These are phyloP conservation scores for Sphenopsis melanotis DNA, from an alignment of 2,797 vertebrate species.

Conservation along the genomic window DNA sequence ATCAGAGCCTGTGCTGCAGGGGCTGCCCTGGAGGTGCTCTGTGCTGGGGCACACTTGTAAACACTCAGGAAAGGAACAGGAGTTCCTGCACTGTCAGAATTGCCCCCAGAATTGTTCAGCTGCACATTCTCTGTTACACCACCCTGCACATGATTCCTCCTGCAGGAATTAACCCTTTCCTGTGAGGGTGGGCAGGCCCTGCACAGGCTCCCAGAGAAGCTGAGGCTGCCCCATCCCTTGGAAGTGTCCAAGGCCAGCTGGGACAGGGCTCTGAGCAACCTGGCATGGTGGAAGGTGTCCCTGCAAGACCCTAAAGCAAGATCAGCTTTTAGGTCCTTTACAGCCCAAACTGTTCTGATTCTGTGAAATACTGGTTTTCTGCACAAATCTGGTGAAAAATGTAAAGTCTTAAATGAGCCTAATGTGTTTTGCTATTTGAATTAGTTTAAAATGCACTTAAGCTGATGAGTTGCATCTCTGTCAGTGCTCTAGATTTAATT, in stretches of 20 bases:
- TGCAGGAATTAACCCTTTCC: not conserved
- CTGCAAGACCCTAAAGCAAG: not conserved
- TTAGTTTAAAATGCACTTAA: not conserved
- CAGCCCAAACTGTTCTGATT: not conserved
- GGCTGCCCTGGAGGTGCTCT: not conserved
- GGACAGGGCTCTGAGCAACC: not conserved
- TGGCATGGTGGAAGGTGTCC: not conserved
- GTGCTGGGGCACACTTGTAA: not conserved
- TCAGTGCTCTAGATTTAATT: not conserved
- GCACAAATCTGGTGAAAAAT: not conserved
- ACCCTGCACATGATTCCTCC: not conserved
- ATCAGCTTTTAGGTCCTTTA: not conserved
- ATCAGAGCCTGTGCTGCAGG: not conserved
- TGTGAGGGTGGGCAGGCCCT: not conserved
- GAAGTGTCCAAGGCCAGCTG: not conserved
- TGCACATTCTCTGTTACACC: fast-evolving
- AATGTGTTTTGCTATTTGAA: not conserved
- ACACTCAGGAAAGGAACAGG: fast-evolving
- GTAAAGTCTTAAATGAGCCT: not conserved
- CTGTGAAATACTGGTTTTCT: not conserved
- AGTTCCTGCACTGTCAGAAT: not conserved
- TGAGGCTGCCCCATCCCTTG: not conserved
- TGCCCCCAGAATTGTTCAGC: not conserved
- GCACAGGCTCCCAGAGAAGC: not conserved
- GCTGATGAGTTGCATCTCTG: not conserved